Conservation (phyloP, 2,113 vertebrate species). For the Penelope pileata region DNA sequence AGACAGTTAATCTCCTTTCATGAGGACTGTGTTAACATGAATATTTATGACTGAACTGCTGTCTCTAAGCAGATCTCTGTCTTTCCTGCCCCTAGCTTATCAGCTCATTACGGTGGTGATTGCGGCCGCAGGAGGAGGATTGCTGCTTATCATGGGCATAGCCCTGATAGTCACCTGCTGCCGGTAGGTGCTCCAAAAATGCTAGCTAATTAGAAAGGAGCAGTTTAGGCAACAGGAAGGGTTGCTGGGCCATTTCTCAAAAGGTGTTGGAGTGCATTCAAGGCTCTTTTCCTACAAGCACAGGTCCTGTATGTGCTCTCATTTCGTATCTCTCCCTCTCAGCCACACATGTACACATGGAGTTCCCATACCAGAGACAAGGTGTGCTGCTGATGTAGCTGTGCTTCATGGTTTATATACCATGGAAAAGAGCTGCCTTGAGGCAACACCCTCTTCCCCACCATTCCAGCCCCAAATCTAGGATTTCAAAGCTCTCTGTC, state of each 20-base stretch:
- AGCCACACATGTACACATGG: accelerated
- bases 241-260: neutral
- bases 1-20: neutral
- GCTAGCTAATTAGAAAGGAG: neutral
- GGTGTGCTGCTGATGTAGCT: neutral
- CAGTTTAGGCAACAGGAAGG: neutral
- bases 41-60: neutral
- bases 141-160: conserved; percentile 89
- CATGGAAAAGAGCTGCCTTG: neutral
- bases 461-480: neutral
- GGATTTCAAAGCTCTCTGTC: neutral
- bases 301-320: neutral
- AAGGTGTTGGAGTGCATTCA: neutral
- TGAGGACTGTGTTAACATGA: neutral
- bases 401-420: neutral
- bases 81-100: conserved; percentile 81
- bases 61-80: neutral
- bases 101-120: conserved; percentile 95
- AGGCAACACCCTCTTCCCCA: neutral
- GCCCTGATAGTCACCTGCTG: conserved; percentile 93
- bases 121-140: conserved; percentile 88
- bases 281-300: neutral
- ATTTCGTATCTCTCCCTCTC: neutral
- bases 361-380: neutral
- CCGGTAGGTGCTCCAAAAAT: conserved; percentile 80